Evolutionary conservation across 2,888 invertebrate species (phyloP), one percentile per base, ranked within the genome.

Genomic region (Venusia cambrica): DNA sequence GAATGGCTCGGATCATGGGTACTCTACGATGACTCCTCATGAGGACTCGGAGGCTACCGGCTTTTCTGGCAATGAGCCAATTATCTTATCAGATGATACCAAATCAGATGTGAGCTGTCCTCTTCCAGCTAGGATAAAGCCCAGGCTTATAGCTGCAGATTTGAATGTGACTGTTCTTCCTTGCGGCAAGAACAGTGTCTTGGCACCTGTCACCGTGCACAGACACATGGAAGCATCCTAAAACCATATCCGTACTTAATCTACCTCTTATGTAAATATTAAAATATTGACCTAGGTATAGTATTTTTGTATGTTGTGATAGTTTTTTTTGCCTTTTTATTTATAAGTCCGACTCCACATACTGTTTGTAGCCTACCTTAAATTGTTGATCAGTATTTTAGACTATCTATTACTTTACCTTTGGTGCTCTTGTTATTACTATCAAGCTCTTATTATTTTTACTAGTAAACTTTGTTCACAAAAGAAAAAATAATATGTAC

Each of bases 1-100:
- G 0, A 93, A 92, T 21, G 93, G 93, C 54, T 96, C 95, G n/a
- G 97, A 97, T 81, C 96, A 97, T 65, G 97, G 97, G 1, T 97
- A 97, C 75, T 96, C 96, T 2, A 96, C 96, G 0, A 96, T 96
- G 96, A 96, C 96, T 1, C 95, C 95, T 1, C 95, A 96, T 56
- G 96, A 96, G 62, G 96, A 96, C 64, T 94, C 94, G 1, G 95
- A 96, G 65, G 93, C 94, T 52, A 91, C 94, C 48, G 93, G 93
- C 4, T 92, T 94, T 52, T 93, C 92, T 8, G 88, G 92, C 4
- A 90, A 91, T 25, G 92, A 92, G 55, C 90, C 92, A 0, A 80
- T 89, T 16, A 74, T 92, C 42, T 54, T 85, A 33, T 85, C 85
- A 22, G 85, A 90, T 54, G 87, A 87, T 41, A 85, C 87, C 0